phyloP scores from a whole-genome alignment of 2,797 vertebrate species.

The Chiroxiphia lanceolata region DNA sequence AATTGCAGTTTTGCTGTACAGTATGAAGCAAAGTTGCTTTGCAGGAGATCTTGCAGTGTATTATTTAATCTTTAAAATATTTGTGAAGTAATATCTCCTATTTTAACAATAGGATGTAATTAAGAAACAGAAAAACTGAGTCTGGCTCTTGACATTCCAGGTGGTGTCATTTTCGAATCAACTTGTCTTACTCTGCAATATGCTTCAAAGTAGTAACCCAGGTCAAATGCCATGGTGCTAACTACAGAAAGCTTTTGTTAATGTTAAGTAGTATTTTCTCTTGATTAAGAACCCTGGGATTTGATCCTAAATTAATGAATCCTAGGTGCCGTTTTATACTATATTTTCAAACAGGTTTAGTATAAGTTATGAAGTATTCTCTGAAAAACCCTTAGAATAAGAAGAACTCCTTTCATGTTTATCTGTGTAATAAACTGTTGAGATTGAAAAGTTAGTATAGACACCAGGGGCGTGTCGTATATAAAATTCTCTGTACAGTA shows the following conservation, averaged over 20 bases:
- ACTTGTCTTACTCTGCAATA: background rate
- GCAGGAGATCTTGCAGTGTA: background rate
- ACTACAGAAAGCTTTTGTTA: background rate
- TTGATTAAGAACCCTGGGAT: background rate
- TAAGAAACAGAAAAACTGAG: background rate
- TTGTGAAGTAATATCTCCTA: background rate
- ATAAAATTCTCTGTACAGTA: background rate
- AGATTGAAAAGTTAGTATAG: background rate
- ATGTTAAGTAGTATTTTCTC: background rate
- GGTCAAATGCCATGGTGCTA: background rate
- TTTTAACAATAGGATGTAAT: background rate
- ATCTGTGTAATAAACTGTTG: background rate
- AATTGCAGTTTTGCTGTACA: constrained; percentile 37
- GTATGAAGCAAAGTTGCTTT: background rate
- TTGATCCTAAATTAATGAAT: background rate
- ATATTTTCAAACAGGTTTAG: background rate
- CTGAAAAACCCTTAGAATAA: background rate
- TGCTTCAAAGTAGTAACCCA: background rate
- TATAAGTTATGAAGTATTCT: background rate
- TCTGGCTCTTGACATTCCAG: background rate
- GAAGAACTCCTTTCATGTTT: background rate
- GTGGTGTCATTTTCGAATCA: background rate
- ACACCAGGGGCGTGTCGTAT: accelerated
- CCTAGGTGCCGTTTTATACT: background rate
- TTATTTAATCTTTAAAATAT: constrained; percentile 36